Evolutionary conservation across 2,113 vertebrate genomes (phyloP), one percentile per base, ranked within the genome.

Genomic region (Dasypus novemcinctus): DNA sequence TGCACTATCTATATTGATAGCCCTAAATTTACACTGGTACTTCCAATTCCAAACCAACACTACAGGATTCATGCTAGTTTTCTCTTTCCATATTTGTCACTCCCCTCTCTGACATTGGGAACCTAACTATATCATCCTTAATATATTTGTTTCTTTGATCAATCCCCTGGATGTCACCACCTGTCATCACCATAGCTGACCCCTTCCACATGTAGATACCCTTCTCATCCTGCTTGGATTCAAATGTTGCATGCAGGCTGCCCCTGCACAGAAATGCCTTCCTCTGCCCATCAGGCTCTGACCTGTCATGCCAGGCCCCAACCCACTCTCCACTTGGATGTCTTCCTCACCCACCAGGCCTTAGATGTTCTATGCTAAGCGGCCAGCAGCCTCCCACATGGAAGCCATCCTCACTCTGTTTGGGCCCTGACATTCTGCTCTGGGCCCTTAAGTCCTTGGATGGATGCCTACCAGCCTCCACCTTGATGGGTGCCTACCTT

Each of bases 111-210:
- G 27, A 72, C n/a, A 17, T 33, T 71, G 5, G 23, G 13, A 20
- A 4, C 5, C 33, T 46, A 6, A 1, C 18, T 80, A 33, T 33
- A 20, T 41, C 9, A 14, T 43, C 49, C 38, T 82, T 71, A 46
- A 64, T 46, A 4, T 21, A 33, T 38, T 33, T 83, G 43, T 33
- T 33, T 81, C 5, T 92, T 33, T 27, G 31, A n/a, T 78, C 33
- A 38, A 0, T 41, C 2, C 12, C 4, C 15, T 36, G 13, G 52
- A 20, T 66, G 43, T 21, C 21, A 49, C 20, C 36, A 71, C 2
- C 25, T 20, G 17, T 41, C 23, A 0, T 46, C n/a, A 4, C 0
- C 1, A 36, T 43, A 57, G 10, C 46, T 10, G 14, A 6, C 17
- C 1, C 0, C 23, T 54, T 57, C 57, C n/a, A 41, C 38, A 11